Percentiles rank a stretch among this genome's conserved stretches.
These are phyloP conservation scores for Brachycybe producta DNA, from an alignment of 2,888 invertebrate genomes.

Conservation along the genomic window DNA sequence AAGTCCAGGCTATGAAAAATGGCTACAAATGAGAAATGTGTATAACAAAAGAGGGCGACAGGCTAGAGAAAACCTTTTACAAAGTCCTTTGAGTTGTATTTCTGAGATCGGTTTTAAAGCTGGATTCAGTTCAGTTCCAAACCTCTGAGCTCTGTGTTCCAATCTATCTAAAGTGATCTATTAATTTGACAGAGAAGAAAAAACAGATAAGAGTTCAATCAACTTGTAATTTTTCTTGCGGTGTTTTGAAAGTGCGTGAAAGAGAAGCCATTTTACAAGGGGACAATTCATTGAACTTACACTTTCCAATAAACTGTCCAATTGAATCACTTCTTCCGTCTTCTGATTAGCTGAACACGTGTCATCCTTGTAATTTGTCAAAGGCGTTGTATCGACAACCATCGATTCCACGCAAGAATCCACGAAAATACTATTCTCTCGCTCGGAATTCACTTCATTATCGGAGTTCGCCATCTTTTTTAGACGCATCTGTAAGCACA, in stretches of 20 bases:
- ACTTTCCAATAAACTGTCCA: background rate
- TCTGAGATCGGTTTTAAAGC: slow-evolving; percentile 32
- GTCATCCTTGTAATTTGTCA: background rate
- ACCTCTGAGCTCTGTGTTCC: slow-evolving; percentile 44
- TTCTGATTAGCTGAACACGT: background rate
- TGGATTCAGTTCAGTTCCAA: slow-evolving; percentile 39
- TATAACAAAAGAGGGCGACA: too few species aligned
- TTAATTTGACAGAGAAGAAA: background rate
- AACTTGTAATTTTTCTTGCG: too few species aligned
- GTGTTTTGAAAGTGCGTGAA: too few species aligned
- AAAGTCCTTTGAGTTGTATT: slow-evolving; percentile 36
- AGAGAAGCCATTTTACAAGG: too few species aligned
- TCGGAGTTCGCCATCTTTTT: background rate
- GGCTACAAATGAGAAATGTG: background rate
- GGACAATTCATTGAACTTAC: background rate
- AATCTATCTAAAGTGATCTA: slow-evolving; percentile 40
- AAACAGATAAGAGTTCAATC: too few species aligned
- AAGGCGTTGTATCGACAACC: slow-evolving; percentile 9
- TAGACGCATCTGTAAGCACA: too few species aligned
- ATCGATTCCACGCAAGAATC: too few species aligned
- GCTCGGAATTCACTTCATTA: background rate
- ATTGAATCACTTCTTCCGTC: background rate
- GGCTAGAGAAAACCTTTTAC: slow-evolving; percentile 34
- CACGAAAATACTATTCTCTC: background rate
- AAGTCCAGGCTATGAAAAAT: slow-evolving; percentile 9